These are phyloP conservation scores for Microctenopoma lineatum DNA, from an alignment of 2,797 vertebrate species.

Conservation along the genomic window DNA sequence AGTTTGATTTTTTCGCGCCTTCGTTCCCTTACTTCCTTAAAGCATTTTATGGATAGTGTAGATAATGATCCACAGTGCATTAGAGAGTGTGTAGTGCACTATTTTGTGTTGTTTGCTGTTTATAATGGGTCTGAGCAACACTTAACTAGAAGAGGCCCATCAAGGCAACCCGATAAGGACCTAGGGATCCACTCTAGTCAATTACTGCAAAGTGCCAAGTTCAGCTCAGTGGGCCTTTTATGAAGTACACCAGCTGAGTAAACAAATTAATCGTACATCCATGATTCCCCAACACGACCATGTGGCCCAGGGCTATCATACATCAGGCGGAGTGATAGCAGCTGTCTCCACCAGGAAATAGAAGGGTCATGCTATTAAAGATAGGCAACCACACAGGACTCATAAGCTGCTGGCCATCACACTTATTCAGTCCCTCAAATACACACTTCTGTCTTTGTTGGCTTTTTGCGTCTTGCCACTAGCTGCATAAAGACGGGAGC, in stretches of 20 bases:
- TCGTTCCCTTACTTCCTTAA: conserved; percentile 28
- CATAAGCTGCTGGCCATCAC: conserved; percentile 52
- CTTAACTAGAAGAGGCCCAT: conserved; percentile 77
- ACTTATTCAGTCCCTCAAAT: conserved; percentile 37
- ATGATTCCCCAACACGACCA: conserved; percentile 71
- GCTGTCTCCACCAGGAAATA: conserved; percentile 74
- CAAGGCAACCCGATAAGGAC: conserved; percentile 75
- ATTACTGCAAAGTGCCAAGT: conserved; percentile 81
- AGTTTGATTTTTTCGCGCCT: conserved; percentile 24
- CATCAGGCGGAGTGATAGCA: conserved; percentile 78
- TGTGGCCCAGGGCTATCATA: conserved; percentile 71
- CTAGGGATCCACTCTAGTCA: conserved; percentile 79
- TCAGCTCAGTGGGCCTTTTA: conserved; percentile 77
- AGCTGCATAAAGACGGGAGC: conserved; percentile 14
- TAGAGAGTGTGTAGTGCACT: conserved; percentile 38
- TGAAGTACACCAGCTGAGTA: conserved; percentile 79
- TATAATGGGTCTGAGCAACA: conserved; percentile 69
- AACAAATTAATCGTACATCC: conserved; percentile 82
- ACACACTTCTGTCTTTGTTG: conserved; percentile 17
- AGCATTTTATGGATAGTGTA: conserved; percentile 37
- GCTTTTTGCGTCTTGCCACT: conserved; percentile 29
- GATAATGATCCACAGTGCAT: conserved; percentile 48
- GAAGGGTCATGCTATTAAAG: conserved; percentile 65
- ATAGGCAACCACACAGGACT: conserved; percentile 60
- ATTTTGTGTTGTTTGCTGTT: conserved; percentile 62